A percentile compares a stretch with the other conserved stretches of the same genome.
Evolutionary conservation across 2,888 invertebrate species (phyloP).

Genomic region (Linnaemya vulpina): DNA sequence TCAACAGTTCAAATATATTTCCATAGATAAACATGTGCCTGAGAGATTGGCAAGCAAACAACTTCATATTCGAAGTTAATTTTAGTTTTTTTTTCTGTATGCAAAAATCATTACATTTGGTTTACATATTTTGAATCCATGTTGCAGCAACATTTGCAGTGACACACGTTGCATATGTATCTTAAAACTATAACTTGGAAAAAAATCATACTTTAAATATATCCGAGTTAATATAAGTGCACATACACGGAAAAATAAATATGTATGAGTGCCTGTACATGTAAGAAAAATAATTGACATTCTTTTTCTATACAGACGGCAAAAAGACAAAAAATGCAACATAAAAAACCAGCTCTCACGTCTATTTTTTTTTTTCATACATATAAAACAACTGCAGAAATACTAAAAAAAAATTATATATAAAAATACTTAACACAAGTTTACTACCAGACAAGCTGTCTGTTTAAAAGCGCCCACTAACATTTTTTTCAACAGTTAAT

Average conservation of each 20-base stretch:
- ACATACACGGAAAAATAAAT: too few relatives aligned
- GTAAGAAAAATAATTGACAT: conserved; percentile 17
- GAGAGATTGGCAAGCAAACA: too few relatives aligned
- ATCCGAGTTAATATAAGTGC: not conserved
- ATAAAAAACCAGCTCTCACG: conserved; percentile 38
- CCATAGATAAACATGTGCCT: too few relatives aligned
- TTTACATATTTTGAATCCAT: not conserved
- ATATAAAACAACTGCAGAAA: conserved; percentile 38
- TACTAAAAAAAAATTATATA: conserved; percentile 7
- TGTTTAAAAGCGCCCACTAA: conserved; percentile 70
- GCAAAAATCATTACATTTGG: not conserved
- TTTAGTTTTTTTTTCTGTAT: too few relatives aligned
- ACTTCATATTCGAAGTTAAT: too few relatives aligned
- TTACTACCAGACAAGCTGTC: conserved; percentile 70
- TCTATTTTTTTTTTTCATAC: conserved; percentile 13
- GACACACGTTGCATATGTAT: not conserved
- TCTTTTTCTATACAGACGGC: conserved; percentile 19
- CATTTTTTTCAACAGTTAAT: conserved; percentile 60
- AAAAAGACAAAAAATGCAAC: conserved; percentile 14
- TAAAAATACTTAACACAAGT: conserved; percentile 61
- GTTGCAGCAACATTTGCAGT: not conserved
- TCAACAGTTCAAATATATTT: too few relatives aligned
- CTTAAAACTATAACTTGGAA: not conserved
- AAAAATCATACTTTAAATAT: not conserved
- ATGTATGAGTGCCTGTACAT: too few relatives aligned